Evolutionary conservation across 2,888 invertebrate genomes (phyloP), one percentile per base, ranked within the genome.

Genomic region (Agelastica alni): DNA sequence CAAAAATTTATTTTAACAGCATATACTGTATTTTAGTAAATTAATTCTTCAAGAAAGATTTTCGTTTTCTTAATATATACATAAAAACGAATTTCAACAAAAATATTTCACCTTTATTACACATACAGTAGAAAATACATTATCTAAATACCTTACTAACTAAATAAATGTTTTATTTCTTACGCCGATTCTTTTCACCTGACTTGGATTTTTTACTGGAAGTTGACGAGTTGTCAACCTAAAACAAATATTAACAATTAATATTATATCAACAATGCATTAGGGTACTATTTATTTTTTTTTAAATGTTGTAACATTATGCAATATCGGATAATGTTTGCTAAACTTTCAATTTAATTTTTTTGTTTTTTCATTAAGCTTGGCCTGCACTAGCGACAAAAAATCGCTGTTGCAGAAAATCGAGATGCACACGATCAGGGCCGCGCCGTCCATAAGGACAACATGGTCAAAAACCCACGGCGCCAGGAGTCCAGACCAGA

Each of bases 31-130:
- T n/a, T n/a, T n/a, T n/a, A n/a, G n/a, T n/a, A n/a, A n/a, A n/a
- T n/a, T n/a, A n/a, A 7, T 22, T 22, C 4, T 5, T 22, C 22
- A 22, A 22, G 22, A 22, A 22, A 22, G 7, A 22, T 22, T 22
- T 7, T 5, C 4, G 4, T 22, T 22, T 22, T 7, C 22, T 22
- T 22, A 22, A 22, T 22, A 7, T 2, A 3, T 34, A 34, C 34
- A 16, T 16, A 34, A 34, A 34, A 34, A 31, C 7, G 3, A 34
- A 14, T 0, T 3, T 7, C 13, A 34, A 34, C 14, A 14, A 34
- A n/a, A 34, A 34, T 34, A 34, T 34, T 14, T 14, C 32, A 32
- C 16, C 16, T 34, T 34, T 16, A 34, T 34, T 34, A 34, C 34
- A 31, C 31, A 6, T 13, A 34, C 16, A 34, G n/a, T n/a, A n/a